Conservation (phyloP, 64 coral and sea anemone species). For the Porites australiensis region DNA sequence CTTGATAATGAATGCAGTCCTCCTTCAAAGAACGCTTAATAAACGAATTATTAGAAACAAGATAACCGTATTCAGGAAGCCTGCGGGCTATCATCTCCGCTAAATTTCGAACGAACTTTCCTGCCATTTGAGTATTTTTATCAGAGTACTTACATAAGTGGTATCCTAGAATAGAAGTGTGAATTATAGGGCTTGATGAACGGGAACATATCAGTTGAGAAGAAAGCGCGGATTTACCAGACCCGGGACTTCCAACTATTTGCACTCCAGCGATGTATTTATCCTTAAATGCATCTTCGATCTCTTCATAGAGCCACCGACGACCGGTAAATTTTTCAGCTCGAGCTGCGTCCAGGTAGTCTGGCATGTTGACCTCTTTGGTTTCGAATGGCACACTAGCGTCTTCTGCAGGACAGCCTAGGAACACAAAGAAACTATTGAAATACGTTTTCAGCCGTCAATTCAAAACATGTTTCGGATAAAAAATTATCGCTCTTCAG, state of each 20-base stretch:
- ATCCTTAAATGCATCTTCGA: conserved; percentile 22
- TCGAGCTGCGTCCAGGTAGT: conserved; percentile 48
- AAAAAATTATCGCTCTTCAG: too few species aligned
- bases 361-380: conserved; percentile 55
- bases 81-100: conserved; percentile 40
- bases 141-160: conserved; percentile 76
- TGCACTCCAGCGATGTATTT: conserved; percentile 5
- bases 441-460: too few species aligned
- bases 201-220: conserved; percentile 51
- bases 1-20: conserved; percentile 17
- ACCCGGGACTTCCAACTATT: conserved; percentile 62
- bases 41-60: conserved; percentile 9
- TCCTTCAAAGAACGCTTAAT: conserved; percentile 10
- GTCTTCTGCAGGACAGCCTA: background rate
- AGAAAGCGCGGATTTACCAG: conserved; percentile 70
- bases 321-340: conserved; percentile 64
- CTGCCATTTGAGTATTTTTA: conserved; percentile 65
- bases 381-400: conserved; percentile 25
- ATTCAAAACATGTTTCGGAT: too few species aligned
- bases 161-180: conserved; percentile 67
- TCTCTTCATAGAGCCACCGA: conserved; percentile 64
- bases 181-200: conserved; percentile 1
- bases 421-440: background rate
- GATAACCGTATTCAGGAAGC: conserved; percentile 35
- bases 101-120: conserved; percentile 67